Evolutionary conservation across 2,113 vertebrate species (phyloP), one percentile per base, ranked within the genome.

Genomic region (Scatophagus argus): DNA sequence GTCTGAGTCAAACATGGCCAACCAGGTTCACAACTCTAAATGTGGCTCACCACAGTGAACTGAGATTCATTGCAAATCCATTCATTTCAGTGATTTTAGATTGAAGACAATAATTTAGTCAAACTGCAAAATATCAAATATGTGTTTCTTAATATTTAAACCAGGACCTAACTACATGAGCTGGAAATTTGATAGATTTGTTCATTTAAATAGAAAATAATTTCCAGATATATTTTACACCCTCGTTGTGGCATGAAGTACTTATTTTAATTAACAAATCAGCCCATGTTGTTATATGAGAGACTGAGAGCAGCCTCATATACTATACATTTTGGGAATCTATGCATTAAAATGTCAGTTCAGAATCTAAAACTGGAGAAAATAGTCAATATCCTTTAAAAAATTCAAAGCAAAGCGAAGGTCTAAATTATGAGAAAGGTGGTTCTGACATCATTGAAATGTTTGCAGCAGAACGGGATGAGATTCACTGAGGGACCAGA

Each of bases 401-500:
- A 25, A 21, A 54, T 75, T 23, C 32, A 25, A 29, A 70, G 21
- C 3, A 29, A 5, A 39, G 25, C 8, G 62, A 27, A 31, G 23
- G 9, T 59, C 6, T 12, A 52, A 25, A 39, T 44, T 19, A 47
- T 74, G 29, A 43, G 12, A 55, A 46, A 69, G 13, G 38, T 49
- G 17, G 49, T 14, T 81, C 25, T 71, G 38, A 76, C 74, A 77
- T 56, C 17, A 63, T 39, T 51, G 46, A 51, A 64, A 61, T 47
- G 10, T 27, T n/a, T 39, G 34, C 76, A 29, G 39, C 54, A 77
- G 47, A 65, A 56, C 55, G 25, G 41, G 9, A 66, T 83, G 67
- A 83, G 76, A 67, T 87, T n/a, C 87, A 86, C 52, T 17, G 9
- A 65, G 58, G 54, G 60, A 13, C 74, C 54, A 71, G 79, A 83